Base-by-base conservation (phyloP, 2,113 vertebrate genomes). In the Morone saxatilis region DNA sequence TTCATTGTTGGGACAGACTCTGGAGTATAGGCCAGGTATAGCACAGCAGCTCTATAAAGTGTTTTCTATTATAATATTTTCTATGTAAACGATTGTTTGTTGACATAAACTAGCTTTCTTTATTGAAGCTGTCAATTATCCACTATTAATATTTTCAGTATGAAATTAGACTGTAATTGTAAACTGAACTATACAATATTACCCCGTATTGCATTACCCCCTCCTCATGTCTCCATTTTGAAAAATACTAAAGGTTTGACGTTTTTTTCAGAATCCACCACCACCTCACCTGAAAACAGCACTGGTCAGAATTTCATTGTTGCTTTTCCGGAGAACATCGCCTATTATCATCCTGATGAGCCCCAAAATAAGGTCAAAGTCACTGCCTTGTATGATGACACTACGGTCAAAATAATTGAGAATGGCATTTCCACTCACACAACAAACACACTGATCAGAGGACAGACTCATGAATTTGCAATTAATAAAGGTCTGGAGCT, bases 281-380 rank as follows among this genome's bases (percentile, higher is more conserved):
- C 25, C n/a, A 1, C 70, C 11, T 51, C n/a, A 14, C 4, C 68
- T 3, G 63, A 71, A 4, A 1, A 45, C 76, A 77, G 14, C 36
- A 5, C 45, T 3, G 94, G 94, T 12, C 53, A 0, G 1, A 5
- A 47, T 0, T 95, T 95, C 61, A 12, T 79, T 0, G 80, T 91
- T 0, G 93, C 82, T 20, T 96, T 95, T 47, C 94, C 93, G 0
- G 95, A 96, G 83, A 96, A 95, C 81, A 91, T 96, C 0, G 95
- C 95, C 48, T 82, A 80, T 31, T 96, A 92, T 62, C 48, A 92
- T 40, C 91, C 90, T 0, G 6, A 0, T 0, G 0, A 0, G 0
- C 2, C 87, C 4, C 0, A 0, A 0, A 89, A 88, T 81, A 1
- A 0, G 0, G 22, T 95, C 22, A 41, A 22, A 8, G 48, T 95